Evolutionary conservation across 37 sponge, comb jelly and placozoan genomes (phyloP).

Genomic region (Hexactinellida sp.): DNA sequence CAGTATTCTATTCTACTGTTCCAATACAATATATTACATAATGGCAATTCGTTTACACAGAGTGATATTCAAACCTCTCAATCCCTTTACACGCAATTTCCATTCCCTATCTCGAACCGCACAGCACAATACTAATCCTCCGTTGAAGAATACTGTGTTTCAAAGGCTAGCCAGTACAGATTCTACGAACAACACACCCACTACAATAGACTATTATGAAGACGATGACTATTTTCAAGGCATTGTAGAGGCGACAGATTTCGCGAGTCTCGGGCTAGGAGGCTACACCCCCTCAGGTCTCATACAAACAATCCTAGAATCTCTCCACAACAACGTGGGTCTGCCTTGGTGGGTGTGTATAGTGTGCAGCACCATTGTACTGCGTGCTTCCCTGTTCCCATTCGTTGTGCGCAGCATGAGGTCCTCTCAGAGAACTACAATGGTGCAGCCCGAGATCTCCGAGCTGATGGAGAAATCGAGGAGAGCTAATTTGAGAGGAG

Average conservation of each 20-base stretch:
- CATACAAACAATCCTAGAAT: conserved; percentile 45
- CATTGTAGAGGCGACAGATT: background rate
- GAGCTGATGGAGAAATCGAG: conserved; percentile 28
- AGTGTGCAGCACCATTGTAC: conserved; percentile 22
- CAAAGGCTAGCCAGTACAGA: background rate
- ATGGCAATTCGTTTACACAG: no score
- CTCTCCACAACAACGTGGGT: conserved; percentile 32
- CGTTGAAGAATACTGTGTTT: background rate
- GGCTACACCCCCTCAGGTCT: conserved; percentile 70
- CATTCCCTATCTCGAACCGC: background rate
- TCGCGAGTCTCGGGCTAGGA: conserved; percentile 37
- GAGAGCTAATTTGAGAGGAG: conserved; percentile 25
- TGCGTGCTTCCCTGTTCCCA: conserved; percentile 42
- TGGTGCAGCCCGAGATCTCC: conserved; percentile 35
- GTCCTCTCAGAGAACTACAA: conserved; percentile 43
- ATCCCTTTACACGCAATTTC: background rate
- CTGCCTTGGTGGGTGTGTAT: conserved; percentile 89
- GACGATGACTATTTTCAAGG: background rate
- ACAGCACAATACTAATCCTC: background rate
- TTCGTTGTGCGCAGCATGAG: conserved; percentile 27
- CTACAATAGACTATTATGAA: background rate
- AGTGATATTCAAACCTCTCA: background rate
- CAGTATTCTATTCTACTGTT: no score
- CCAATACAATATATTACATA: no score
- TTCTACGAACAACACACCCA: background rate